Conservation (phyloP, 23 tunicate genomes). For the Trididemnum miniatum region DNA sequence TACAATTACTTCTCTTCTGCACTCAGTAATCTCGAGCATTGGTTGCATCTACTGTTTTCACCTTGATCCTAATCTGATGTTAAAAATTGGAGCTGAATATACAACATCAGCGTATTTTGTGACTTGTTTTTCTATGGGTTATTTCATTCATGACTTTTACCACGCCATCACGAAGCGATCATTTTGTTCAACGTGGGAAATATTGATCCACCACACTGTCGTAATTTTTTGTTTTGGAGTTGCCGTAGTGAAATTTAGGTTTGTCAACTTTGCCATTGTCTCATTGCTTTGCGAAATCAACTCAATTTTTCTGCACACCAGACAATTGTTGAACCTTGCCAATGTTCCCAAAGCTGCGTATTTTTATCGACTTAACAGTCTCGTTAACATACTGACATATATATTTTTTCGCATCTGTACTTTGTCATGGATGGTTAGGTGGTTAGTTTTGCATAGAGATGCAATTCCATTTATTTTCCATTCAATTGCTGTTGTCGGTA, state of each 20-base stretch:
- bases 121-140: slow-evolving; percentile 47
- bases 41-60: slow-evolving; percentile 55
- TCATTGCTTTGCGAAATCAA: slow-evolving; percentile 77
- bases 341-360: not conserved
- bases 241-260: slow-evolving; percentile 38
- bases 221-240: slow-evolving; percentile 74
- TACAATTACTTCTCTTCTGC: slow-evolving; percentile 60
- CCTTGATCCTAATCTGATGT: slow-evolving; percentile 37
- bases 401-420: slow-evolving; percentile 69
- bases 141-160: slow-evolving; percentile 72
- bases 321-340: slow-evolving; percentile 61
- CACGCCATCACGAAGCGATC: not conserved
- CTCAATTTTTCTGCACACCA: slow-evolving; percentile 71
- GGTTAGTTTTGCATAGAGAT: slow-evolving; percentile 44
- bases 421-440: slow-evolving; percentile 66
- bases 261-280: slow-evolving; percentile 62
- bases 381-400: slow-evolving; percentile 59
- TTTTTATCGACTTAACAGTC: slow-evolving; percentile 49
- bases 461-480: slow-evolving; percentile 35
- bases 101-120: not conserved
- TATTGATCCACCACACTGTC: slow-evolving; percentile 71
- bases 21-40: slow-evolving; percentile 61
- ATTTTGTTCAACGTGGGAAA: slow-evolving; percentile 60
- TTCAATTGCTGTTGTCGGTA: slow-evolving; percentile 61
- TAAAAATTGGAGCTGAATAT: slow-evolving; percentile 22